phyloP scores from a whole-genome alignment of 2,113 vertebrate genomes.

The Tauraco erythrolophus region DNA sequence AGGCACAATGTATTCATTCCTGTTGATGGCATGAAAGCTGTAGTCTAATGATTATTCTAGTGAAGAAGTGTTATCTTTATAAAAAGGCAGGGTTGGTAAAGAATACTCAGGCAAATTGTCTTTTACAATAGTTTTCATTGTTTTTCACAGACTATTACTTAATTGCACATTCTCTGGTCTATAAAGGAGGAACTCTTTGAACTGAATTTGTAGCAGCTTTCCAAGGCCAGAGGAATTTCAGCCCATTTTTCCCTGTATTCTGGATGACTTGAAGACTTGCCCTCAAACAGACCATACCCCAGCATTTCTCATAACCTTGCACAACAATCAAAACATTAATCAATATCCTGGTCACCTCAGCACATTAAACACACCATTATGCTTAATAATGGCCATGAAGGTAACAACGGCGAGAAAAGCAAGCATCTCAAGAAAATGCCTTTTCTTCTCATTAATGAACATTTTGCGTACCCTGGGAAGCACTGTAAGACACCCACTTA shows the following conservation, averaged over 20 bases:
- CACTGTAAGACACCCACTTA: background rate
- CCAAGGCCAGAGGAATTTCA: background rate
- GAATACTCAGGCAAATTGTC: background rate
- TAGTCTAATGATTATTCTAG: background rate
- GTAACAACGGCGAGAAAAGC: background rate
- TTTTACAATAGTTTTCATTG: background rate
- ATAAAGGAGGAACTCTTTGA: background rate
- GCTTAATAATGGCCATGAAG: background rate
- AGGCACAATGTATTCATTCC: background rate
- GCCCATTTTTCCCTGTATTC: background rate
- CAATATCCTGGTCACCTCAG: background rate
- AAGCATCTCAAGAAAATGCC: background rate
- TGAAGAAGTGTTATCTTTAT: background rate
- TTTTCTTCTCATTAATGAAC: background rate
- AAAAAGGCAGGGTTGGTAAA: background rate
- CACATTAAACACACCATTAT: background rate
- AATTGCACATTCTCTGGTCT: background rate
- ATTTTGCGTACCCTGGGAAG: background rate
- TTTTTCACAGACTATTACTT: background rate
- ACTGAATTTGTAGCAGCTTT: background rate
- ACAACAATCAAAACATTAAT: conserved; percentile 15
- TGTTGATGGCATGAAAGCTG: background rate
- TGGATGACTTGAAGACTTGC: background rate
- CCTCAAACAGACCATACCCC: background rate
- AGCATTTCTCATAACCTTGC: conserved; percentile 8